These are phyloP conservation scores for Urocynchramus pylzowi DNA, from an alignment of 2,113 vertebrate genomes.

Conservation along the genomic window DNA sequence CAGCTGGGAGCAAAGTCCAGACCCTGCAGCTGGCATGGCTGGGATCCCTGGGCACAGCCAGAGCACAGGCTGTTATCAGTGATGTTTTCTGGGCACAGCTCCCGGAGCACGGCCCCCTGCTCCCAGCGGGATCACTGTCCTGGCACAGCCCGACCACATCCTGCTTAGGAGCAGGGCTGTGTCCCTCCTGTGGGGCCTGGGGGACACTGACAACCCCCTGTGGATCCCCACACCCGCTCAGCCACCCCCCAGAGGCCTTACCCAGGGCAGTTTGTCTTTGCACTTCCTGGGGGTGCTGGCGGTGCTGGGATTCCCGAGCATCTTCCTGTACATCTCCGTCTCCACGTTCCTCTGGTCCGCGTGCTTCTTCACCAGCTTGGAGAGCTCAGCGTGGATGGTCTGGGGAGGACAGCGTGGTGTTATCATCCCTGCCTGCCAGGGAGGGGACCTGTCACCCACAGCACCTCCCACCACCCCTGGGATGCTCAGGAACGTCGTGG, in stretches of 20 bases:
- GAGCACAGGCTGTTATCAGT: background rate
- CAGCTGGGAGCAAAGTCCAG: background rate
- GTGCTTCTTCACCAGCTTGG: conserved; percentile 92
- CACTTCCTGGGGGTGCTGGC: conserved; percentile 62
- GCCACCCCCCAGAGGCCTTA: conserved; percentile 51
- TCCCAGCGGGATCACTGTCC: background rate
- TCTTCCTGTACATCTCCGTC: conserved; percentile 96
- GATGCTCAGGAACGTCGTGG: accelerated
- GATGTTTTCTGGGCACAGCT: background rate
- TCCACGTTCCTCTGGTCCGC: conserved; percentile 87
- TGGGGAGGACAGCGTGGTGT: background rate
- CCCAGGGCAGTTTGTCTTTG: conserved; percentile 84
- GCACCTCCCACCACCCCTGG: accelerated
- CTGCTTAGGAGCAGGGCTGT: accelerated
- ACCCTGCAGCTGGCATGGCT: background rate
- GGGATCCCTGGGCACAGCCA: background rate
- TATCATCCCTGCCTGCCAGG: background rate
- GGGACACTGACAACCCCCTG: background rate
- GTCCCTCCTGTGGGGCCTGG: accelerated
- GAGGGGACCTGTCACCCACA: background rate
- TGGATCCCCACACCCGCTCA: background rate
- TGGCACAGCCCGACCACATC: background rate
- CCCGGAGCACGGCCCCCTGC: background rate
- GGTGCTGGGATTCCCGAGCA: conserved; percentile 84
- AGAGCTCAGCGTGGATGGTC: conserved; percentile 95